Evolutionary conservation across 1,140 invertebrate species (phyloP), one percentile per base, ranked within the genome.

Genomic region (Whitmania pigra): DNA sequence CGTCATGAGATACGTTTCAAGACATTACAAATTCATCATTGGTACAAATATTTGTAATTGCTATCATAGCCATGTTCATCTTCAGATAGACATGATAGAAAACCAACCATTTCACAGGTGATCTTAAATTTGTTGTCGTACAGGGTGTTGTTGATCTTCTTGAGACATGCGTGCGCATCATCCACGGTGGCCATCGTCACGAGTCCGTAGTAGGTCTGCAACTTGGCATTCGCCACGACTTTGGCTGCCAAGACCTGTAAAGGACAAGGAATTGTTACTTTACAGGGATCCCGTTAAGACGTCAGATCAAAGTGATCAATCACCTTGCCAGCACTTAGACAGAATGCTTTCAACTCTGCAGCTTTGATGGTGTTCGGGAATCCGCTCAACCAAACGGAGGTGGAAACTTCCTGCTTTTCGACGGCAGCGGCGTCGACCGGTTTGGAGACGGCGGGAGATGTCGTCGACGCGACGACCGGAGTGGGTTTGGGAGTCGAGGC

Each of bases 201-300:
- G 81, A 94, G 94, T 49, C 93, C 94, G 81, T 93, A 96, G 81
- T 92, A 95, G 68, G 90, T 87, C 22, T 91, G 91, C 31, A 89
- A 91, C 69, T 88, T 86, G 0, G 93, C 91, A 83, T 94, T 95
- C 0, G 92, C 94, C 0, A 97, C 93, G 20, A 97, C 90, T 84
- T 96, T 96, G 0, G 92, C 93, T 70, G 90, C 92, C 78, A 93
- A 79, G 20, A 87, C 85, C 85, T 86, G 53, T 5, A 74, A 67
- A 25, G 11, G 57, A 63, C 22, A 7, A 63, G 57, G 22, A 25
- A 25, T 60, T n/a, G 5, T 60, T 63, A 18, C 22, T 4, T 63
- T 63, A 63, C 18, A 31, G 18, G 11, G 18, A 63, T 25, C 0
- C 9, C 22, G 6, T 11, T 31, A 63, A 4, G 18, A 31, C 57